Base-by-base conservation (phyloP, 1,140 invertebrate genomes). In the Monochamus saltuarius region DNA sequence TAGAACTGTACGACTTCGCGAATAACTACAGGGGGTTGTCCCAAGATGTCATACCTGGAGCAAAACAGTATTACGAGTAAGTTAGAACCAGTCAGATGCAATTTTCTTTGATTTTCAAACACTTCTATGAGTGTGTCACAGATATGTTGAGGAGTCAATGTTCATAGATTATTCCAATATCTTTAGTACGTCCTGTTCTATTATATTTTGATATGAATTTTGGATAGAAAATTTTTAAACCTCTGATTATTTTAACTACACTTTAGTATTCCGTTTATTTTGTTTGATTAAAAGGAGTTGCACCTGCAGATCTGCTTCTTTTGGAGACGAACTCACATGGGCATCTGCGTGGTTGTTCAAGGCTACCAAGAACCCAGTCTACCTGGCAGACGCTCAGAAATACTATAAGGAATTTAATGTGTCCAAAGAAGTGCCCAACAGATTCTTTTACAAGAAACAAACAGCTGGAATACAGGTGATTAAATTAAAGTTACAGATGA, bases 241-340 rank as follows among this genome's bases (percentile, higher is more conserved):
- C n/a, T n/a, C n/a, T n/a, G n/a, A 37, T 17, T 13, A 49, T 16
- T n/a, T 29, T 49, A 14, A 14, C 9, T 49, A 29, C 2, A 6
- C n/a, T 7, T 46, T 14, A 46, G 19, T 1, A 13, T 46, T 56
- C n/a, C 34, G 17, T 14, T 38, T 37, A 43, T 45, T 36, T 49
- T 56, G 47, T 34, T 49, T 37, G 2, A 34, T 53, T 51, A 29
- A 29, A 29, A 29, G 22, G 22, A 29, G 22, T 29, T 29, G 22
- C 22, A 29, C 47, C 59, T 69, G 9, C 50, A 83, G 82, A 52
- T 81, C 80, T 11, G 78, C 78, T 2, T 83, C 80, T 43, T 85
- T 83, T 63, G 81, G 81, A 1, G 86, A 87, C 67, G 85, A 87
- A 61, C 71, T 87, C 47, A 79, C 81, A 0, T 87, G 85, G 84